A percentile compares a stretch with the other conserved stretches of the same genome.
These are phyloP conservation scores for Drosophila glabriapex DNA, from an alignment of 2,888 invertebrate genomes.

Conservation along the genomic window DNA sequence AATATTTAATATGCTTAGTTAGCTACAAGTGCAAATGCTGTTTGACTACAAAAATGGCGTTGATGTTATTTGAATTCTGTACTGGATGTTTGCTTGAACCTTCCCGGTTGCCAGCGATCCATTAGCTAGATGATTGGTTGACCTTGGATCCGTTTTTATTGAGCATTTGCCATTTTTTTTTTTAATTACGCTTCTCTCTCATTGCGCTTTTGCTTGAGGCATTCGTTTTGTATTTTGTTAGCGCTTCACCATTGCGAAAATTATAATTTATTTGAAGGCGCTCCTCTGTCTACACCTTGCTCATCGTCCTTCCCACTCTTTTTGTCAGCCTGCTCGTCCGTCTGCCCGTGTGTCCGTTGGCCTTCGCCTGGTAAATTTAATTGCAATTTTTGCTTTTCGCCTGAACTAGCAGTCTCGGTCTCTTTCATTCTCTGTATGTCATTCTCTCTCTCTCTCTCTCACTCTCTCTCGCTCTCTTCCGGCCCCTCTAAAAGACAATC, in stretches of 20 bases:
- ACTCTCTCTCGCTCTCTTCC: not conserved
- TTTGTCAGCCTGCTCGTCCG: not conserved
- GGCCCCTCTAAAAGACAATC: not conserved
- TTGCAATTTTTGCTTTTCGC: slow-evolving; percentile 69
- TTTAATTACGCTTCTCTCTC: slow-evolving; percentile 57
- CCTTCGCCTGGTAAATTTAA: slow-evolving; percentile 72
- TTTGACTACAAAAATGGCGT: not conserved
- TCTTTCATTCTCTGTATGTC: not conserved
- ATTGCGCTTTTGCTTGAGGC: slow-evolving; percentile 32
- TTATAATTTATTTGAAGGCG: slow-evolving; percentile 75
- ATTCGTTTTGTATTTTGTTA: slow-evolving; percentile 33
- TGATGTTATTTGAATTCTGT: slow-evolving; percentile 18
- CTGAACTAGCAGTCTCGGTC: slow-evolving; percentile 2
- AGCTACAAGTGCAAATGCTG: slow-evolving; percentile 31
- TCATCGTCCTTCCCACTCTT: not conserved
- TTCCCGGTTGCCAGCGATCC: slow-evolving; percentile 17
- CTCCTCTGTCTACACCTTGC: slow-evolving; percentile 42
- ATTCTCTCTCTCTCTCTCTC: not conserved
- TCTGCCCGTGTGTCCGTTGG: slow-evolving; percentile 31
- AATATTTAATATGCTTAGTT: slow-evolving; percentile 48
- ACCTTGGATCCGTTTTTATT: slow-evolving; percentile 52
- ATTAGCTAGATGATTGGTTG: slow-evolving; percentile 60
- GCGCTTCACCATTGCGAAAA: slow-evolving; percentile 66
- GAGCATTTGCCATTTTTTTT: slow-evolving; percentile 52
- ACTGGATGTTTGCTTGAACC: not conserved